Conservation (phyloP, 2,797 vertebrate genomes). For the Eupleurogrammus muticus region DNA sequence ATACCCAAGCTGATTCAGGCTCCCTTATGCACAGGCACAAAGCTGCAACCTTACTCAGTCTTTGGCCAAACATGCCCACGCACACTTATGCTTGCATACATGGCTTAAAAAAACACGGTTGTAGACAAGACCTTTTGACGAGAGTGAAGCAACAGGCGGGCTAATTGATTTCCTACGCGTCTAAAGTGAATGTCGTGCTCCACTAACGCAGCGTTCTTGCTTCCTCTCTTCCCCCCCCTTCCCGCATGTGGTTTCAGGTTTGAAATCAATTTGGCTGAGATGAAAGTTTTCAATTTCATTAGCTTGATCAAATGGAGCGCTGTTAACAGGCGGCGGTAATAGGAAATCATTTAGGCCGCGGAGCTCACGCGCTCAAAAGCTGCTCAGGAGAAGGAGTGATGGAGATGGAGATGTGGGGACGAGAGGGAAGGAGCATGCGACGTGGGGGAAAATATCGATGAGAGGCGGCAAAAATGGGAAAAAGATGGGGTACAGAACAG, state of each 20-base stretch:
- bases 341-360: slow-evolving; percentile 80
- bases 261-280: slow-evolving; percentile 85
- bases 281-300: slow-evolving; percentile 87
- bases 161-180: slow-evolving; percentile 66
- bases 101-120: slow-evolving; percentile 15
- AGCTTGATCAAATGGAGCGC: slow-evolving; percentile 81
- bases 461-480: slow-evolving; percentile 24
- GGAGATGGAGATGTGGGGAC: background rate
- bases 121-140: slow-evolving; percentile 24
- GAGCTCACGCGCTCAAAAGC: slow-evolving; percentile 72
- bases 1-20: background rate
- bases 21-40: slow-evolving; percentile 1
- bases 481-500: background rate
- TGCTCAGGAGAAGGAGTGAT: slow-evolving; percentile 45
- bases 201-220: slow-evolving; percentile 43
- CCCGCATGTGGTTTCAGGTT: slow-evolving; percentile 69
- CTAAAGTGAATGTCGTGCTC: slow-evolving; percentile 58
- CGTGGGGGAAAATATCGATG: slow-evolving; percentile 45
- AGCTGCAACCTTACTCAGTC: slow-evolving; percentile 11
- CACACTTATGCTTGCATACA: background rate
- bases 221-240: slow-evolving; percentile 27
- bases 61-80: slow-evolving; percentile 5
- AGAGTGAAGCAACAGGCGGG: slow-evolving; percentile 42
- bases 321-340: slow-evolving; percentile 82
- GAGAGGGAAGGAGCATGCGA: slow-evolving; percentile 22